Evolutionary conservation across 2,797 vertebrate species (phyloP), one percentile per base, ranked within the genome.

Genomic region (Macropodus opercularis): DNA sequence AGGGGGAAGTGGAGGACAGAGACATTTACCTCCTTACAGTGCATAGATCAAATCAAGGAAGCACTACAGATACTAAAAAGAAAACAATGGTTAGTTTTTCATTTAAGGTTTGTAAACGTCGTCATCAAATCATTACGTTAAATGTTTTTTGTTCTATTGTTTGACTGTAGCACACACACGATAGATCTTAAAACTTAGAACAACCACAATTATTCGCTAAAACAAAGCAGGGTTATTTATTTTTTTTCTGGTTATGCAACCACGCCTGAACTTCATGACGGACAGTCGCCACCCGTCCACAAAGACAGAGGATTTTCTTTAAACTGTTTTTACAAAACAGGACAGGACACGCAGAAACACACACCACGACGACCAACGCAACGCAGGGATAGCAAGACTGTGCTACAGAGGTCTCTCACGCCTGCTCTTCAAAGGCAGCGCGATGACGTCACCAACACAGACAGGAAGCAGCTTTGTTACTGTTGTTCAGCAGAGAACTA

Each of bases 1-100:
- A 32, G 57, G 53, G 82, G 75, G 38, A 54, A 73, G 77, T 69
- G 76, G 75, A 74, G 85, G 82, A 65, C 80, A 72, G 83, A 86
- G 87, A 79, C 77, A 87, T 93, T 89, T 91, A 91, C 93, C 94
- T 95, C 94, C 91, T 81, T 90, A 95, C 87, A 96, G 95, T 98
- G 97, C 97, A 98, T 98, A 99, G 97, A 96, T 97, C 91, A 96
- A 96, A 96, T 95, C 91, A 96, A 96, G 95, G 96, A 98, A 98
- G 96, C 96, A 96, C 93, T 96, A 93, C 90, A 92, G 85, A 92
- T 92, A 91, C 89, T 91, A 91, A 87, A 85, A 86, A 77, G 51
- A 72, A 80, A 85, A 81, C 80, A 73, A 78, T 90, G 85, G 92
- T 90, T 94, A 94, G 94, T 87, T 87, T 71, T 89, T 90, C 83